Conservation (phyloP, 2,888 invertebrate genomes). For the Saturnia pavonia region DNA sequence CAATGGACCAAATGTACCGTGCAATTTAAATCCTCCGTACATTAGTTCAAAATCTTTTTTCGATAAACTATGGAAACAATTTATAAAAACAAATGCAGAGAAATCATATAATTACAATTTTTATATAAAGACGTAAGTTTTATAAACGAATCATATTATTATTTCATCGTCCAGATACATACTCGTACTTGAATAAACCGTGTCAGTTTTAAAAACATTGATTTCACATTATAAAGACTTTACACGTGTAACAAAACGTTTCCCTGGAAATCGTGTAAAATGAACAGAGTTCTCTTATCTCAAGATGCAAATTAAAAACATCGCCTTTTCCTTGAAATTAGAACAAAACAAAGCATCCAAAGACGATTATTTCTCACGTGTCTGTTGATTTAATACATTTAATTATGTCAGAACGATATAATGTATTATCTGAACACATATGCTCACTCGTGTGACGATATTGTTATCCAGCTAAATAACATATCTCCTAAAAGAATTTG, state of each 20-base stretch:
- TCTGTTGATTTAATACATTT: conserved; percentile 37
- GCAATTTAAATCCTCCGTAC: no score
- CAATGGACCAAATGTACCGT: no score
- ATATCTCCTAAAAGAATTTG: no score
- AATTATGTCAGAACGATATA: conserved; percentile 39
- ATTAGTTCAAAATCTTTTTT: no score
- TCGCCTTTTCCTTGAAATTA: conserved; percentile 45
- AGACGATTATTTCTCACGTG: conserved; percentile 41
- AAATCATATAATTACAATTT: no score
- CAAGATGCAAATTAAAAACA: conserved; percentile 46
- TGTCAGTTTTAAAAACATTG: conserved; percentile 13
- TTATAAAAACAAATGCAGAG: no score
- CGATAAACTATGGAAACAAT: no score
- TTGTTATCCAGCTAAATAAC: background rate
- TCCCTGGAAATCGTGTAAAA: conserved; percentile 42
- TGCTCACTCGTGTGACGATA: background rate
- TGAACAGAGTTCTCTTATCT: conserved; percentile 53
- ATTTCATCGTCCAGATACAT: no score
- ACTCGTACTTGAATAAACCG: background rate
- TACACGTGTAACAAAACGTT: conserved; percentile 46
- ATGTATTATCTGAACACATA: conserved; percentile 23
- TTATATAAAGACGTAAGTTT: no score
- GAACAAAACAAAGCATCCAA: conserved; percentile 50
- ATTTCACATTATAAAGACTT: conserved; percentile 45
- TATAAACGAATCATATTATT: no score